A percentile compares a stretch with the other conserved stretches of the same genome.
These are phyloP conservation scores for Aporophyla nigra DNA, from an alignment of 2,888 invertebrate genomes.

Conservation along the genomic window DNA sequence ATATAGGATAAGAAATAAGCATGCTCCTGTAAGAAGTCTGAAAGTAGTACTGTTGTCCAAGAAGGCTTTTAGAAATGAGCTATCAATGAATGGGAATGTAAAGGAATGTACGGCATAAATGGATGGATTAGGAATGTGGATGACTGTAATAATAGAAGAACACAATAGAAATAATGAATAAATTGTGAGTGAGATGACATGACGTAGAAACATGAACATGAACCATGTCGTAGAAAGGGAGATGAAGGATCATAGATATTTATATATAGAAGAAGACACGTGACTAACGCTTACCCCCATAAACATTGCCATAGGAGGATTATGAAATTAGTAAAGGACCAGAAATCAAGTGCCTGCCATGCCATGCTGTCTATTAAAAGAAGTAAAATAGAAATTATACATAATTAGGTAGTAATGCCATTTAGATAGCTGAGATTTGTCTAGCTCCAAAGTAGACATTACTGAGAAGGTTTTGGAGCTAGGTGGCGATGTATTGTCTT, in stretches of 20 bases:
- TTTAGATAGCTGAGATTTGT: background rate
- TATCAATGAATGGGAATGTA: background rate
- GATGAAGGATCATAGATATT: background rate
- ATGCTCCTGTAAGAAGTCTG: too few relatives aligned
- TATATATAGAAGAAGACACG: background rate
- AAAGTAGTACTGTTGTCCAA: too few relatives aligned
- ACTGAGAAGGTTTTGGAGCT: slow-evolving; percentile 34
- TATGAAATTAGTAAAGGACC: background rate
- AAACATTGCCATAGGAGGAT: background rate
- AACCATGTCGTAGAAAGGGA: background rate
- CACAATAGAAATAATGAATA: slow-evolving; percentile 11
- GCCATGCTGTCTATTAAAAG: background rate
- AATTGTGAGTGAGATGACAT: background rate
- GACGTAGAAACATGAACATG: background rate
- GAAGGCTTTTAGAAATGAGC: background rate
- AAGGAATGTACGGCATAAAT: background rate
- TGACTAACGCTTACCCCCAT: too few relatives aligned
- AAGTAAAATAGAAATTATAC: background rate
- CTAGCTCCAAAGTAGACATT: background rate
- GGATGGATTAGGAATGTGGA: background rate
- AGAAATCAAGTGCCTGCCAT: too few relatives aligned
- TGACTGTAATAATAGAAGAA: background rate
- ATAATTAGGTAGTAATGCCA: background rate
- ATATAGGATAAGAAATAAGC: background rate
- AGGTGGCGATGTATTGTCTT: slow-evolving; percentile 35